Evolutionary conservation across 2,888 invertebrate genomes (phyloP).

Genomic region (Tachina grossa): DNA sequence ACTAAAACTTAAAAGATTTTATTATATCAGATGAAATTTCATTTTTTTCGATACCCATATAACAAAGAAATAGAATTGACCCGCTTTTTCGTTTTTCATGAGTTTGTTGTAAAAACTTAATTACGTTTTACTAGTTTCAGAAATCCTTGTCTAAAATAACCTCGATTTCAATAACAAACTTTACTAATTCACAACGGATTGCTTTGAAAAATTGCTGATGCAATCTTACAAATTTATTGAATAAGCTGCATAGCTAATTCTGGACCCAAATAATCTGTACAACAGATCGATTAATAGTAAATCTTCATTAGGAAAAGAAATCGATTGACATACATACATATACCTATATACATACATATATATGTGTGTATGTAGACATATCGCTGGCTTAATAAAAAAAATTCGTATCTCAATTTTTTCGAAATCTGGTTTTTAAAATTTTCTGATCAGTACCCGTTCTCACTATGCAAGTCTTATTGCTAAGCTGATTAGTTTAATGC

Average conservation of each 20-base stretch:
- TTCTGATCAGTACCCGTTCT: background rate
- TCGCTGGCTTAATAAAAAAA: background rate
- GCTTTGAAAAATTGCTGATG: slow-evolving; percentile 67
- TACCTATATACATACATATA: background rate
- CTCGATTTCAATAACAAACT: slow-evolving; percentile 59
- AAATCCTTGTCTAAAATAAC: slow-evolving; percentile 66
- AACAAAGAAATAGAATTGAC: slow-evolving; percentile 2
- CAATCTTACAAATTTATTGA: slow-evolving; percentile 67
- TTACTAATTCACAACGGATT: slow-evolving; percentile 65
- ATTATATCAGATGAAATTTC: too few relatives aligned
- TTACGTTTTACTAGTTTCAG: slow-evolving; percentile 38
- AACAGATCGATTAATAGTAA: slow-evolving; percentile 50
- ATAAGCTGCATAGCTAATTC: slow-evolving; percentile 64
- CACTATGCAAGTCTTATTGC: too few relatives aligned
- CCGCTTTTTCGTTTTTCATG: background rate
- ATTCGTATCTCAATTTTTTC: too few relatives aligned
- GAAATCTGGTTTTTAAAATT: background rate
- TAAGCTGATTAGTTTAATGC: too few relatives aligned
- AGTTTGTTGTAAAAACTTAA: slow-evolving; percentile 12
- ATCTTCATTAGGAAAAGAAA: slow-evolving; percentile 15
- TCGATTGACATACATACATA: background rate
- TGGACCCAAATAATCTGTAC: slow-evolving; percentile 49
- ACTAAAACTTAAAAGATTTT: background rate
- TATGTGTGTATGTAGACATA: background rate
- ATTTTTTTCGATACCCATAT: background rate